A percentile compares a stretch with the other conserved stretches of the same genome.
Conservation (phyloP, 1,140 invertebrate species). For the Bombus turneri region DNA sequence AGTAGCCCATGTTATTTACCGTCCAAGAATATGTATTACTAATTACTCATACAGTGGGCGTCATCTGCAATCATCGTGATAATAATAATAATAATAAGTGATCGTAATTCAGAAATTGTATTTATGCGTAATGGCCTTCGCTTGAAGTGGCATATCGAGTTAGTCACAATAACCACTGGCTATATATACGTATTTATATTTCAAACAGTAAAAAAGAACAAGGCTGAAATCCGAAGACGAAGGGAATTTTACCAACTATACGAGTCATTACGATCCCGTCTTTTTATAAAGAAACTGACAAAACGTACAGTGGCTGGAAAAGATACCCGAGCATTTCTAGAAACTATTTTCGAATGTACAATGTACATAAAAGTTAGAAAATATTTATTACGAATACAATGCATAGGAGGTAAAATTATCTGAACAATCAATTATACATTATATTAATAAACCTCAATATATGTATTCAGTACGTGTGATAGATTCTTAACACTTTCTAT, state of each 20-base stretch:
- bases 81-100: neutral
- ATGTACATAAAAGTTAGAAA: too few relatives aligned
- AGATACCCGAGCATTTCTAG: neutral
- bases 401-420: too few relatives aligned
- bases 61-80: neutral
- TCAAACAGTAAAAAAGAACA: neutral
- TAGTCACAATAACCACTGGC: neutral
- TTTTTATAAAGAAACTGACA: neutral
- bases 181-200: neutral
- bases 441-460: too few relatives aligned
- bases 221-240: too few relatives aligned
- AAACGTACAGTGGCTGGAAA: neutral
- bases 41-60: neutral
- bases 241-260: neutral
- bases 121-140: neutral
- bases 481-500: too few relatives aligned
- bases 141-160: neutral
- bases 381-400: too few relatives aligned
- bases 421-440: too few relatives aligned
- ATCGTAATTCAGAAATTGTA: neutral
- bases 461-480: too few relatives aligned
- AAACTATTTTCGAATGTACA: too few relatives aligned
- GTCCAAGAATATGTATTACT: neutral
- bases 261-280: neutral
- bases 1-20: neutral